Percentiles rank a stretch among this genome's conserved stretches.
Conservation (phyloP, 2,888 invertebrate species). For the Drosophila nigritarsus region DNA sequence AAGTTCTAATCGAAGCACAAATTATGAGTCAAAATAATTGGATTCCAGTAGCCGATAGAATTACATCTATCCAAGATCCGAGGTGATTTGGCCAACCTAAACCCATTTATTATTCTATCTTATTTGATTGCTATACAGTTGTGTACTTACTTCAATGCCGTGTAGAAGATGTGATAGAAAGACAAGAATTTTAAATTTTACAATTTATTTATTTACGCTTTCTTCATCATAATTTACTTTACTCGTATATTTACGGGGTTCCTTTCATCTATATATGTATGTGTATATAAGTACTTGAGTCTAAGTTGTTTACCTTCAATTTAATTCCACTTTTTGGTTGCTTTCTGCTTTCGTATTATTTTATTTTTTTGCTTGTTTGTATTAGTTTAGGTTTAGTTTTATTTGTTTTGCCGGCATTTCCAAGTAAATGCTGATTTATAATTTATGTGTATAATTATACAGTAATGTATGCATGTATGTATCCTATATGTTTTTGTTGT, state of each 20-base stretch:
- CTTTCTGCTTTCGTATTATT: conserved; percentile 36
- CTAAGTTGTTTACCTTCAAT: conserved; percentile 67
- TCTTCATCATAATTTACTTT: conserved; percentile 61
- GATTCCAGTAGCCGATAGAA: neutral
- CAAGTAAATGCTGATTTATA: conserved; percentile 62
- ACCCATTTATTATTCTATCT: no score
- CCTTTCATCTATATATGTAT: conserved; percentile 40
- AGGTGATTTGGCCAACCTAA: neutral
- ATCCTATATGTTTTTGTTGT: conserved; percentile 38
- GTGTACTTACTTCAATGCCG: conserved; percentile 1
- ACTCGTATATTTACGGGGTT: conserved; percentile 54
- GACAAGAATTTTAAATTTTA: conserved; percentile 45
- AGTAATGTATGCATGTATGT: conserved; percentile 42
- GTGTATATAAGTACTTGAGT: conserved; percentile 70
- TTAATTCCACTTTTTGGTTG: conserved; percentile 65
- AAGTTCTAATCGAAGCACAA: neutral
- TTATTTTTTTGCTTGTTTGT: conserved; percentile 24
- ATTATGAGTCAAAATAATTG: neutral
- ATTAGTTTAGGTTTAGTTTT: conserved; percentile 28
- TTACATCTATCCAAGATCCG: neutral
- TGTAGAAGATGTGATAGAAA: neutral
- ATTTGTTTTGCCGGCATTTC: conserved; percentile 53
- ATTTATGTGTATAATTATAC: conserved; percentile 58
- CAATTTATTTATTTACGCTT: conserved; percentile 68
- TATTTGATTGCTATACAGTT: neutral